Percentiles rank a stretch among this genome's conserved stretches.
phyloP scores from a whole-genome alignment of 2,888 invertebrate species.

The Adela reaumurella region DNA sequence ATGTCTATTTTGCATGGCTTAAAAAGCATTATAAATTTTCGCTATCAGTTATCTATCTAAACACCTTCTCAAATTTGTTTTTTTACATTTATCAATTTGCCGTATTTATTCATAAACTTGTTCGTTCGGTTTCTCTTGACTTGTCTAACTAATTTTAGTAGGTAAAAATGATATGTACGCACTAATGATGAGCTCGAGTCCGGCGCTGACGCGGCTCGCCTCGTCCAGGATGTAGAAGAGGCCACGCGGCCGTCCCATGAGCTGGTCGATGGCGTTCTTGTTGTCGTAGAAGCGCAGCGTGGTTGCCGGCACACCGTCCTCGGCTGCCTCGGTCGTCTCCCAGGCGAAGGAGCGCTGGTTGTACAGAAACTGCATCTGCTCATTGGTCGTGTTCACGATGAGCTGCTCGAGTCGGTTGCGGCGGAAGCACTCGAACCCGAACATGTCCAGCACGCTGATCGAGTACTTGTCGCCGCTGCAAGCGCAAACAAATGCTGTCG shows the following conservation, averaged over 20 bases:
- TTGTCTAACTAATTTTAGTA: too few relatives aligned
- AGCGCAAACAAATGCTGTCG: too few relatives aligned
- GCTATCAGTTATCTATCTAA: too few relatives aligned
- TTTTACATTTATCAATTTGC: too few relatives aligned
- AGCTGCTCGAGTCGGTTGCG: conserved; percentile 85
- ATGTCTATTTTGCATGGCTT: too few relatives aligned
- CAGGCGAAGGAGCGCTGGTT: conserved; percentile 88
- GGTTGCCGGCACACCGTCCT: conserved; percentile 72
- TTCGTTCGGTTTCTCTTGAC: too few relatives aligned
- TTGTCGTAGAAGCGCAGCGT: conserved; percentile 83
- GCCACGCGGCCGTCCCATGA: conserved; percentile 80
- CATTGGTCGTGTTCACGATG: conserved; percentile 85
- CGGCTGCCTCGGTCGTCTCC: conserved; percentile 73
- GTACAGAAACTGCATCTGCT: conserved; percentile 91
- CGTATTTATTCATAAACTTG: too few relatives aligned
- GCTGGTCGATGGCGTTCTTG: conserved; percentile 80
- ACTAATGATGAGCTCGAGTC: conserved; percentile 72
- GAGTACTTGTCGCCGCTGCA: conserved; percentile 79
- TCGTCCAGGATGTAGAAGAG: conserved; percentile 84
- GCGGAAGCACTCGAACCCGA: conserved; percentile 89
- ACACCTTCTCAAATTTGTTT: too few relatives aligned
- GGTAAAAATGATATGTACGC: too few relatives aligned
- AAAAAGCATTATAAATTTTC: too few relatives aligned
- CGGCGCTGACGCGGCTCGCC: conserved; percentile 71
- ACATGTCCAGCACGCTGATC: conserved; percentile 81